Evolutionary conservation across 2,797 vertebrate genomes (phyloP).

Genomic region (Takifugu ocellatus): DNA sequence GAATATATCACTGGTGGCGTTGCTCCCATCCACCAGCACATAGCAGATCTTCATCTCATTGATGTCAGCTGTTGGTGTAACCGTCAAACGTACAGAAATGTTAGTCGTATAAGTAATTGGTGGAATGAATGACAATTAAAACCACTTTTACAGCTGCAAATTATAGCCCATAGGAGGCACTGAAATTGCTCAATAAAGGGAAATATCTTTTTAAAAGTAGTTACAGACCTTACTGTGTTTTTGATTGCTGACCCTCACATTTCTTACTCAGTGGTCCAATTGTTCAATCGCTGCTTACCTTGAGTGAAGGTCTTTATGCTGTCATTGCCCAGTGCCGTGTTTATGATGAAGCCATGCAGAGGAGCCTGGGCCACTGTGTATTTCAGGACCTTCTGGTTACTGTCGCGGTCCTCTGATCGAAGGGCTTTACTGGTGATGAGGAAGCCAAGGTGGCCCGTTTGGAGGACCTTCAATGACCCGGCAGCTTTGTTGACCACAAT

Average conservation of each 20-base stretch:
- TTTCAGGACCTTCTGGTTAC: conserved; percentile 76
- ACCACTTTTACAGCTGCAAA: conserved; percentile 32
- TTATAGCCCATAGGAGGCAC: conserved; percentile 24
- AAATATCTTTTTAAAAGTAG: background rate
- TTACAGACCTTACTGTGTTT: background rate
- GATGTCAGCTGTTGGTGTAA: conserved; percentile 77
- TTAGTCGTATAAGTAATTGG: conserved; percentile 21
- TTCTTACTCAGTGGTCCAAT: background rate
- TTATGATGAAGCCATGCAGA: conserved; percentile 81
- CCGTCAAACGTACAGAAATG: conserved; percentile 23
- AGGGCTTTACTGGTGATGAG: conserved; percentile 82
- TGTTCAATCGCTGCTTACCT: conserved; percentile 65
- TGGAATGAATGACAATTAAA: conserved; percentile 6
- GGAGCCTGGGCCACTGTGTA: conserved; percentile 77
- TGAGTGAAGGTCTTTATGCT: conserved; percentile 81
- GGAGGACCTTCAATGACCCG: conserved; percentile 75
- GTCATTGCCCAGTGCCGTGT: conserved; percentile 76
- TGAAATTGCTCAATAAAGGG: conserved; percentile 4
- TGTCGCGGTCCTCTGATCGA: conserved; percentile 81
- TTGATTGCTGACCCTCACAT: background rate
- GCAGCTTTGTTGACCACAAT: conserved; percentile 83
- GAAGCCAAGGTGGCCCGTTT: conserved; percentile 80
- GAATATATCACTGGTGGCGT: conserved; percentile 83
- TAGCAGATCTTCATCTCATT: conserved; percentile 87
- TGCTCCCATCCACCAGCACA: conserved; percentile 78